These are phyloP conservation scores for Sesamia inferens DNA, from an alignment of 2,888 invertebrate species.

Conservation along the genomic window DNA sequence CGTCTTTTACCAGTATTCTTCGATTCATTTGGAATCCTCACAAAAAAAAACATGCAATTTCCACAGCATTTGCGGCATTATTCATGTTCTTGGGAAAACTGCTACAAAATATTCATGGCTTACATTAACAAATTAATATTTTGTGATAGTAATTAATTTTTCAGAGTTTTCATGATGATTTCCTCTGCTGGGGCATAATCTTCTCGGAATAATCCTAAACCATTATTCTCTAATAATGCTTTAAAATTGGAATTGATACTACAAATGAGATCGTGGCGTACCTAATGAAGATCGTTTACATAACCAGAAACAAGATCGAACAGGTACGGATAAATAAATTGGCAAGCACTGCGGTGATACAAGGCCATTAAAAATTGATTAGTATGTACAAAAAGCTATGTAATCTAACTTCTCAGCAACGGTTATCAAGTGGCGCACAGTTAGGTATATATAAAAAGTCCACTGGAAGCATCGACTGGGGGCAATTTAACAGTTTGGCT, in stretches of 20 bases:
- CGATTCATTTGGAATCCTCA: background rate
- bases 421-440: constrained; percentile 15
- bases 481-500: constrained; percentile 13
- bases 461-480: constrained; percentile 24
- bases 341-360: constrained; percentile 18
- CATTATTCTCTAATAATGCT: constrained; percentile 4
- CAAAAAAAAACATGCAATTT: background rate
- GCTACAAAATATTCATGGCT: background rate
- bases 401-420: constrained; percentile 6
- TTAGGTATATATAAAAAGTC: constrained; percentile 32
- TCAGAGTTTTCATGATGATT: too few species aligned
- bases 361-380: constrained; percentile 43
- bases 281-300: constrained; percentile 24
- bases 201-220: background rate
- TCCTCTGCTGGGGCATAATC: background rate
- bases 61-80: too few species aligned
- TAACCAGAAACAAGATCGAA: constrained; percentile 6
- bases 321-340: constrained; percentile 28
- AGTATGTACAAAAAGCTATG: constrained; percentile 22
- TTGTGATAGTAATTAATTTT: too few species aligned
- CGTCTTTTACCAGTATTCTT: background rate
- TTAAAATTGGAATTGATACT: constrained; percentile 13
- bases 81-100: background rate
- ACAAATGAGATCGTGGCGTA: constrained; percentile 8
- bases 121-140: too few species aligned